A percentile compares a stretch with the other conserved stretches of the same genome.
These are phyloP conservation scores for Sesia bembeciformis DNA, from an alignment of 2,888 invertebrate genomes.

Conservation along the genomic window DNA sequence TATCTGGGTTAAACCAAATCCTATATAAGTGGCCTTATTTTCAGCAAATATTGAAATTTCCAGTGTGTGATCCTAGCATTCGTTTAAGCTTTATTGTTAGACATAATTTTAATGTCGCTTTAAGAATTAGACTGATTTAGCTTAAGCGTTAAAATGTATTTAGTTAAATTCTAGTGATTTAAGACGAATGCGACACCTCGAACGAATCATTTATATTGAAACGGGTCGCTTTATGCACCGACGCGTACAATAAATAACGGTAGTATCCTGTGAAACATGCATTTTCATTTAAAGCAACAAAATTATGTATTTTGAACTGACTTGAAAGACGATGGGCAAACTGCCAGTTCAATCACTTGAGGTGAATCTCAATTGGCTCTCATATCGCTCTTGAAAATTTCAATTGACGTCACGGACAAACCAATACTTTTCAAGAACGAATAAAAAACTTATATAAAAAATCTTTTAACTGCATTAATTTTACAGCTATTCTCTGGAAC, in stretches of 20 bases:
- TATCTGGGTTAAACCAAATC: conserved; percentile 24
- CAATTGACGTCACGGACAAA: too few relatives aligned
- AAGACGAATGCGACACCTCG: conserved; percentile 51
- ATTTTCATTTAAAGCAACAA: too few relatives aligned
- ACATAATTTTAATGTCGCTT: conserved; percentile 62
- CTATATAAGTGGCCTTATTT: conserved; percentile 53
- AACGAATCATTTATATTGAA: conserved; percentile 30
- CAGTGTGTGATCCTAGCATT: conserved; percentile 60
- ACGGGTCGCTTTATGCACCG: conserved; percentile 4
- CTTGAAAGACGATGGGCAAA: too few relatives aligned
- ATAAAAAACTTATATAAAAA: too few relatives aligned
- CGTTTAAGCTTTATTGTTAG: conserved; percentile 69
- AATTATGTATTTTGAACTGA: too few relatives aligned
- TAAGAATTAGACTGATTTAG: conserved; percentile 75
- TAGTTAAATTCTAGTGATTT: conserved; percentile 55
- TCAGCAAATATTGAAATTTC: conserved; percentile 44
- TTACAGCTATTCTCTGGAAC: too few relatives aligned
- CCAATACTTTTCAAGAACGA: too few relatives aligned
- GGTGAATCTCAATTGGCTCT: too few relatives aligned
- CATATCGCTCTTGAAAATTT: too few relatives aligned
- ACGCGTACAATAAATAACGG: not conserved
- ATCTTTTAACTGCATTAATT: too few relatives aligned
- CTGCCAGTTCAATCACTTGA: too few relatives aligned
- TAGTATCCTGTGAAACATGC: too few relatives aligned
- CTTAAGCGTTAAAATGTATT: conserved; percentile 68